Conservation (phyloP, 2,888 invertebrate species). For the Nasonia oneida region DNA sequence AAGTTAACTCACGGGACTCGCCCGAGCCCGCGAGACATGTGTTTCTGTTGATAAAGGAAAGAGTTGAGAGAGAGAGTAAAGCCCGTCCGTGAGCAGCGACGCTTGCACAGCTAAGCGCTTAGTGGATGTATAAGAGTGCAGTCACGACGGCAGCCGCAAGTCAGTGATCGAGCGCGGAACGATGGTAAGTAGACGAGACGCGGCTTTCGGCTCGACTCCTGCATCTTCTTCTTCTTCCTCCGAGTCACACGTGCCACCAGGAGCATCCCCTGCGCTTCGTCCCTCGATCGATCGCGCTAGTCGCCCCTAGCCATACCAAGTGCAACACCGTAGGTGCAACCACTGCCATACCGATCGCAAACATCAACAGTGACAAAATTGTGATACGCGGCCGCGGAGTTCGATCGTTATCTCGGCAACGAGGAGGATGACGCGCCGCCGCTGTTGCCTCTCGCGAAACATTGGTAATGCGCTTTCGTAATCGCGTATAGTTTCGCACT, state of each 20-base stretch:
- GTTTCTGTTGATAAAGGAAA: conserved; percentile 66
- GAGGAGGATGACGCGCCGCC: background rate
- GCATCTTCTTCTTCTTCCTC: background rate
- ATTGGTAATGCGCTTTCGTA: conserved; percentile 30
- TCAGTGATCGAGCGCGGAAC: conserved; percentile 21
- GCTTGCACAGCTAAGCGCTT: background rate
- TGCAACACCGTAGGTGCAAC: too few relatives aligned
- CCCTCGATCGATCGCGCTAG: too few relatives aligned
- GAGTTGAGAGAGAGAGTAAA: background rate
- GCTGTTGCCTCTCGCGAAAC: background rate
- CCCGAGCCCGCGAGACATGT: conserved; percentile 72
- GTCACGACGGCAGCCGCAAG: conserved; percentile 7
- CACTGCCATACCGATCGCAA: too few relatives aligned
- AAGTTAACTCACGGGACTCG: conserved; percentile 72
- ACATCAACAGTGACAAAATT: too few relatives aligned
- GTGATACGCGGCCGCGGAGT: background rate
- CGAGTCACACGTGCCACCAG: too few relatives aligned
- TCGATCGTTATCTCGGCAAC: background rate
- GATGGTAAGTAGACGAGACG: conserved; percentile 51
- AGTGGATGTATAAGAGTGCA: conserved; percentile 1
- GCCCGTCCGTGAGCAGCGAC: background rate
- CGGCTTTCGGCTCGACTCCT: background rate
- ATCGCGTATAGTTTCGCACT: conserved; percentile 23
- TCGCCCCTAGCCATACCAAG: too few relatives aligned
- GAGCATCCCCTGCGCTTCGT: too few relatives aligned